Conservation (phyloP, 2,113 vertebrate species). For the Xiphias gladius region DNA sequence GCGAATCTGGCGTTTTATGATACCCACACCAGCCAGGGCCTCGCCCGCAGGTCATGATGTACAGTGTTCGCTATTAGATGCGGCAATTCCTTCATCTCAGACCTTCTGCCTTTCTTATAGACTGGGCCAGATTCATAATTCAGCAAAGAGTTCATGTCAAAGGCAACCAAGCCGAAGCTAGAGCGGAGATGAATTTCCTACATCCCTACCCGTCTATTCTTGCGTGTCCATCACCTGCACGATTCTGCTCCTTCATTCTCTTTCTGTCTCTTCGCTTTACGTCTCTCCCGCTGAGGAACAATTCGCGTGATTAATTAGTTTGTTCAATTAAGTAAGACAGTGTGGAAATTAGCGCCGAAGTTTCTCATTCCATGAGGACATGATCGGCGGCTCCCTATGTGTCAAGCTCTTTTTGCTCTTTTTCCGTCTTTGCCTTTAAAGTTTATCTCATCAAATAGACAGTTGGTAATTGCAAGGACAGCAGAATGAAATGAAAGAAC, state of each 20-base stretch:
- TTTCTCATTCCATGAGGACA: slow-evolving; percentile 34
- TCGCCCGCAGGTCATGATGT: slow-evolving; percentile 28
- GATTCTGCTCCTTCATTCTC: slow-evolving; percentile 5
- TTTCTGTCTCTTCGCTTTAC: slow-evolving; percentile 4
- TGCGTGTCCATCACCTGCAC: slow-evolving; percentile 41
- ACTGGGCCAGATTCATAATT: slow-evolving; percentile 21
- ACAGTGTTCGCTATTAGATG: slow-evolving; percentile 19
- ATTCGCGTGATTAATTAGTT: slow-evolving; percentile 71
- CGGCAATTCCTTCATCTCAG: slow-evolving; percentile 46
- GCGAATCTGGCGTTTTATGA: slow-evolving; percentile 39
- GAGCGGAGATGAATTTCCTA: slow-evolving; percentile 10
- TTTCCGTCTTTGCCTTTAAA: slow-evolving; percentile 39
- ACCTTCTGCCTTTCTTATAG: slow-evolving; percentile 27
- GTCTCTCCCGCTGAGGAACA: slow-evolving; percentile 24
- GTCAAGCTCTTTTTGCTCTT: slow-evolving; percentile 1
- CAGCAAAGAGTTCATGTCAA: slow-evolving; percentile 39
- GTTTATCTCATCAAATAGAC: slow-evolving; percentile 61
- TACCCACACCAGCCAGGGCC: background rate
- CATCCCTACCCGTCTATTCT: background rate
- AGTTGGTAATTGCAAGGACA: slow-evolving; percentile 8
- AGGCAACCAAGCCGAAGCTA: slow-evolving; percentile 26
- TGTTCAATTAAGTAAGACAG: slow-evolving; percentile 69
- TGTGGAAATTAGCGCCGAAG: slow-evolving; percentile 46
- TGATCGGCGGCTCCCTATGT: slow-evolving; percentile 54
- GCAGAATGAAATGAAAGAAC: slow-evolving; percentile 33